A percentile compares a stretch with the other conserved stretches of the same genome.
Evolutionary conservation across 1,140 invertebrate species (phyloP).

Genomic region (Ruditapes philippinarum): DNA sequence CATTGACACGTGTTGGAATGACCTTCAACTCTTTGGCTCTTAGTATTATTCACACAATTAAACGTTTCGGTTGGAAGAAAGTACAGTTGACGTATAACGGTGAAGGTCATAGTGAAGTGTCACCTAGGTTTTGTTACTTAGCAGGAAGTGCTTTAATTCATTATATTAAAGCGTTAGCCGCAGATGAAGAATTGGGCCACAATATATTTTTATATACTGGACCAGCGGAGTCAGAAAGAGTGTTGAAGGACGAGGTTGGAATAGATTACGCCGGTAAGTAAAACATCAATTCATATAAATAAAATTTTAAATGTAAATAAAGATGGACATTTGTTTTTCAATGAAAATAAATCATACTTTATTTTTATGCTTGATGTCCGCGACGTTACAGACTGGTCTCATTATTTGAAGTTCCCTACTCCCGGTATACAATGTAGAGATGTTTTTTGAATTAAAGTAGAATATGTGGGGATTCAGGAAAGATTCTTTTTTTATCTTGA

Average conservation of each 20-base stretch:
- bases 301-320: too few species aligned
- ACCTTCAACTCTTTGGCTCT: constrained; percentile 92
- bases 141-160: constrained; percentile 75
- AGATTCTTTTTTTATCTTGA: too few species aligned
- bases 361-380: too few species aligned
- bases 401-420: too few species aligned
- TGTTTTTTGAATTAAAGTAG: too few species aligned
- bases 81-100: constrained; percentile 91
- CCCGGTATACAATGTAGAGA: too few species aligned
- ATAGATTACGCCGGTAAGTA: constrained; percentile 83
- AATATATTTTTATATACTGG: constrained; percentile 87
- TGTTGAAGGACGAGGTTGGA: constrained; percentile 84
- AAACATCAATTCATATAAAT: too few species aligned
- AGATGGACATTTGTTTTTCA: too few species aligned
- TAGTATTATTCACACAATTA: constrained; percentile 90
- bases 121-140: constrained; percentile 87
- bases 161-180: constrained; percentile 83
- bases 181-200: constrained; percentile 88
- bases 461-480: too few species aligned
- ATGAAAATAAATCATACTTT: too few species aligned
- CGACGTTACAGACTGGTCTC: too few species aligned
- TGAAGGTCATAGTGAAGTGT: constrained; percentile 87
- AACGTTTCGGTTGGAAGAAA: constrained; percentile 90
- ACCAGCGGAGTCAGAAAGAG: constrained; percentile 83
- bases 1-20: constrained; percentile 78